Evolutionary conservation across 2,797 vertebrate species (phyloP).

Genomic region (Simalia tracyae): DNA sequence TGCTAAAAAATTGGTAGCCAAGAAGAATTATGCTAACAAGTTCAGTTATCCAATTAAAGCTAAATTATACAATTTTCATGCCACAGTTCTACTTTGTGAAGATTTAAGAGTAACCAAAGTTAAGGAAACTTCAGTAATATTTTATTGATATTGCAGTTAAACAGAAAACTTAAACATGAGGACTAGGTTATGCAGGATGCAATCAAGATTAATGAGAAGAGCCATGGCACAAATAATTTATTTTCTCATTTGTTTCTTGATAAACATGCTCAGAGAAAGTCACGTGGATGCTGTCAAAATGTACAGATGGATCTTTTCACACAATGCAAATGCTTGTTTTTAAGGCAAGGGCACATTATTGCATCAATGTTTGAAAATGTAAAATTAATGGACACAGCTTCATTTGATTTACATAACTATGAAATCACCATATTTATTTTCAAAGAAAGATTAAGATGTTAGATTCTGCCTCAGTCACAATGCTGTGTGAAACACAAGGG

Average conservation of each 20-base stretch:
- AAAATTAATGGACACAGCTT: not conserved
- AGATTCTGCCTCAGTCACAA: not conserved
- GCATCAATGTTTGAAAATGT: not conserved
- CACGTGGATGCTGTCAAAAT: not conserved
- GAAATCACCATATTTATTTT: not conserved
- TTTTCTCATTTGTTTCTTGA: not conserved
- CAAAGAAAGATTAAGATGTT: not conserved
- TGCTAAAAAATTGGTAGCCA: not conserved
- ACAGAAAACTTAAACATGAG: not conserved
- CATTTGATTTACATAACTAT: not conserved
- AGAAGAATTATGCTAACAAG: conserved; percentile 1
- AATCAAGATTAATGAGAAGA: not conserved
- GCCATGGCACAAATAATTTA: not conserved
- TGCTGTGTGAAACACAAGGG: not conserved
- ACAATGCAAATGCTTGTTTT: not conserved
- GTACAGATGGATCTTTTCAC: not conserved
- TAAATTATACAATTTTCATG: not conserved
- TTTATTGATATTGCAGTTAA: not conserved
- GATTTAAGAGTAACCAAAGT: not conserved
- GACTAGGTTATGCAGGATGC: not conserved
- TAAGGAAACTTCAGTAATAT: not conserved
- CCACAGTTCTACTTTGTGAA: not conserved
- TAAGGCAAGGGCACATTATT: not conserved
- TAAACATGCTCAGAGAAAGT: not conserved
- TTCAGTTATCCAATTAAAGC: conserved; percentile 9